Percentiles rank a stretch among this genome's conserved stretches.
Conservation (phyloP, 2,797 vertebrate species). For the Rachycentron canadum region DNA sequence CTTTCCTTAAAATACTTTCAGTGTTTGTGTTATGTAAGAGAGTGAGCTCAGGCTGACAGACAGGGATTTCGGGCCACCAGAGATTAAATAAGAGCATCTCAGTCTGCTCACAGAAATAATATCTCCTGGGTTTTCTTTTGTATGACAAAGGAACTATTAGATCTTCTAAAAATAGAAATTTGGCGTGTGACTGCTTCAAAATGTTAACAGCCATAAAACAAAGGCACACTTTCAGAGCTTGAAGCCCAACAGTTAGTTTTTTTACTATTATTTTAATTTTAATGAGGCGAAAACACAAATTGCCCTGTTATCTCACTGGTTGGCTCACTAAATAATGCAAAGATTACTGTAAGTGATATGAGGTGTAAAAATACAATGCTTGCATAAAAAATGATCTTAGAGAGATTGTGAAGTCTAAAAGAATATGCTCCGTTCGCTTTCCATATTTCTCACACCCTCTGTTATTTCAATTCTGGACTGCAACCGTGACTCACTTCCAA, state of each 20-base stretch:
- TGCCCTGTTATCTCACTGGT: neutral
- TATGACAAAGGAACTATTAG: slow-evolving; percentile 54
- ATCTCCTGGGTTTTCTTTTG: slow-evolving; percentile 48
- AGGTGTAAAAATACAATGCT: too few species aligned
- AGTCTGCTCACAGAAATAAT: slow-evolving; percentile 34
- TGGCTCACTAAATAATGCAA: neutral
- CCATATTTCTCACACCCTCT: neutral
- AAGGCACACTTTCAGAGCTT: neutral
- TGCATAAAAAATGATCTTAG: neutral
- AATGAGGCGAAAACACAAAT: neutral
- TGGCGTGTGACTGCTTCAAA: slow-evolving; percentile 26
- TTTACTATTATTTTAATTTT: neutral
- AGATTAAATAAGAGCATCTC: slow-evolving; percentile 51
- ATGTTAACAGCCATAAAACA: slow-evolving; percentile 13
- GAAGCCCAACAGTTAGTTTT: neutral
- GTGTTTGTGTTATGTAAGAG: slow-evolving; percentile 44
- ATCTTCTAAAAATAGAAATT: slow-evolving; percentile 56
- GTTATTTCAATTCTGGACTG: slow-evolving; percentile 32
- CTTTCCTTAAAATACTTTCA: slow-evolving; percentile 24
- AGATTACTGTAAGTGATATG: neutral
- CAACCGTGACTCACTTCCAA: slow-evolving; percentile 45
- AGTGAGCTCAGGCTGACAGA: slow-evolving; percentile 37
- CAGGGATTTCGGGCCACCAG: slow-evolving; percentile 34
- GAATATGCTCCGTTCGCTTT: slow-evolving; percentile 3
- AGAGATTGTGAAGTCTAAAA: neutral